These are phyloP conservation scores for Campoletis sonorensis DNA, from an alignment of 1,140 invertebrate species.

Conservation along the genomic window DNA sequence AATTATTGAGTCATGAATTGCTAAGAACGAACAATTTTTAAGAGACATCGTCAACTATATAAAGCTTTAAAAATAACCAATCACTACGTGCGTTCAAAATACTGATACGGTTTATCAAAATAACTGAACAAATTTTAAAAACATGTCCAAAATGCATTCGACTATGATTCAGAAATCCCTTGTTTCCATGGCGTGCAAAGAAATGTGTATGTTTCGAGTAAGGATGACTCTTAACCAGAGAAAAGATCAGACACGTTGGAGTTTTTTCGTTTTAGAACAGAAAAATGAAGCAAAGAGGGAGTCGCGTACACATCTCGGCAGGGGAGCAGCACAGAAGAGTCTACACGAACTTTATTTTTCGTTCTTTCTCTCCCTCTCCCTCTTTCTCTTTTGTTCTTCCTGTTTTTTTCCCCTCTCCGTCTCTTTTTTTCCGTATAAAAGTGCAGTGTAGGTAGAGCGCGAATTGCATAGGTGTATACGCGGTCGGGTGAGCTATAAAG, in stretches of 20 bases:
- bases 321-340: neutral
- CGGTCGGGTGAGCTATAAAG: slow-evolving; percentile 13
- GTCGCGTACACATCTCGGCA: neutral
- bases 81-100: too few relatives aligned
- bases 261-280: neutral
- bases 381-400: neutral
- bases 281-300: neutral
- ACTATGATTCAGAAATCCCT: too few relatives aligned
- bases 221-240: neutral
- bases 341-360: neutral
- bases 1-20: too few relatives aligned
- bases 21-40: too few relatives aligned
- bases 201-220: too few relatives aligned
- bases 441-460: neutral
- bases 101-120: too few relatives aligned
- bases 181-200: too few relatives aligned
- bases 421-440: slow-evolving; percentile 7
- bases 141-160: too few relatives aligned
- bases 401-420: neutral
- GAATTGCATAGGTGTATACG: slow-evolving; percentile 24
- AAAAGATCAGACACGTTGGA: neutral
- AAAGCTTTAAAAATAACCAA: too few relatives aligned
- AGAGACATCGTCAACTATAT: too few relatives aligned
- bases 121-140: too few relatives aligned
- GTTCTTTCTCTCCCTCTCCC: neutral